A percentile compares a stretch with the other conserved stretches of the same genome.
Evolutionary conservation across 2,113 vertebrate species (phyloP).

Genomic region (Blennius ocellaris): DNA sequence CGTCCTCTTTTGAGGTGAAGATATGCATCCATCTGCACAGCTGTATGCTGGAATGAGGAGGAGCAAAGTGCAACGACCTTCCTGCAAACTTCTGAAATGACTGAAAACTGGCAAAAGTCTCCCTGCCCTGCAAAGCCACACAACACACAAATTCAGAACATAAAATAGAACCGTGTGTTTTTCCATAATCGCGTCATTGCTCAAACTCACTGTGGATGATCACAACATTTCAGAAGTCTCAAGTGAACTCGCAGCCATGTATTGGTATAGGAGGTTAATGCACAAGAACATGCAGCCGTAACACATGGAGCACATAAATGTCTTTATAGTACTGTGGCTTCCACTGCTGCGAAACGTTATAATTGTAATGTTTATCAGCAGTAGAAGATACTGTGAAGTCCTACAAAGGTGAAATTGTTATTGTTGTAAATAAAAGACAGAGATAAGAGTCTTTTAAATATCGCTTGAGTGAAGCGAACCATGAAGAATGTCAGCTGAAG

Average conservation of each 20-base stretch:
- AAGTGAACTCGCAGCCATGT: background rate
- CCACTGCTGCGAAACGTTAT: too few species aligned
- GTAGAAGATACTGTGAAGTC: too few species aligned
- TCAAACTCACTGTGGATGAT: conserved; percentile 51
- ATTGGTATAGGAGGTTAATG: conserved; percentile 10
- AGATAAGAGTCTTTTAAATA: too few species aligned
- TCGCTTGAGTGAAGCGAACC: too few species aligned
- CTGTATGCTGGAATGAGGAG: conserved; percentile 50
- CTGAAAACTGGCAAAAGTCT: conserved; percentile 76
- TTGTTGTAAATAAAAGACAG: too few species aligned
- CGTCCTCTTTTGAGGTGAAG: conserved; percentile 43
- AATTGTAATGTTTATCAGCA: too few species aligned
- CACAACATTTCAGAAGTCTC: conserved; percentile 30
- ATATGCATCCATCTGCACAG: conserved; percentile 19
- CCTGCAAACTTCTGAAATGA: conserved; percentile 53
- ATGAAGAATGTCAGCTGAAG: too few species aligned
- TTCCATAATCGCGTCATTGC: conserved; percentile 55
- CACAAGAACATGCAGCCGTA: conserved; percentile 10
- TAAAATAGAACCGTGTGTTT: conserved; percentile 55
- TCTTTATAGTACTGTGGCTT: background rate
- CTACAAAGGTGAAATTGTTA: too few species aligned
- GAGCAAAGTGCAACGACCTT: conserved; percentile 14
- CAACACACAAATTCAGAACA: conserved; percentile 55
- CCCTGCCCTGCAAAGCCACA: conserved; percentile 62
- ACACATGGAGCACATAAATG: conserved; percentile 11